phyloP scores from a whole-genome alignment of 1,140 invertebrate genomes.

The Ceratina australensis region DNA sequence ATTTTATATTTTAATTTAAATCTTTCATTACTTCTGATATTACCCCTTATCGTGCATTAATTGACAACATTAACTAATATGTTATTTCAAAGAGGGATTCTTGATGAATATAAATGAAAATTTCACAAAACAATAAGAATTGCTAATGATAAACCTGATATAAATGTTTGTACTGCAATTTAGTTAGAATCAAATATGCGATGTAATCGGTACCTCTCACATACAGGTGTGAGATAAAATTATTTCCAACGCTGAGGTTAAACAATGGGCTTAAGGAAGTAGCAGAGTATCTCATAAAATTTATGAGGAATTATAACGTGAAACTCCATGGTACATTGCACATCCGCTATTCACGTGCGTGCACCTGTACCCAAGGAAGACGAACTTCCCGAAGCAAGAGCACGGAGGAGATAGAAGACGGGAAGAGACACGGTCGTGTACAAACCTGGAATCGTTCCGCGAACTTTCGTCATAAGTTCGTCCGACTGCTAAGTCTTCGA shows the following conservation, averaged over 20 bases:
- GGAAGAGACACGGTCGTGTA: neutral
- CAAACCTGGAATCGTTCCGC: constrained; percentile 32
- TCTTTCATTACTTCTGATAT: no score
- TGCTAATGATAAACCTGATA: no score
- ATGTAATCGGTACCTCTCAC: neutral
- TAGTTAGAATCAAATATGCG: no score
- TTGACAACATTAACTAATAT: no score
- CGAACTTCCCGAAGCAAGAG: constrained; percentile 16
- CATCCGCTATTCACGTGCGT: neutral
- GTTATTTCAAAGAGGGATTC: no score
- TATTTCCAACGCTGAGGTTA: neutral
- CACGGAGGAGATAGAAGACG: constrained; percentile 1
- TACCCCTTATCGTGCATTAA: no score
- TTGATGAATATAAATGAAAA: no score
- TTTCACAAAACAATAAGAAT: no score
- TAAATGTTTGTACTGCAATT: no score
- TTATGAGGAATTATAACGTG: neutral
- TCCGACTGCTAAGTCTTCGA: constrained; percentile 50
- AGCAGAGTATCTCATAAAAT: constrained; percentile 3
- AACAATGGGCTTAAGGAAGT: constrained; percentile 1
- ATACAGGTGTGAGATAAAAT: neutral
- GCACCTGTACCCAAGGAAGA: constrained; percentile 24
- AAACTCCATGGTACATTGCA: constrained; percentile 13
- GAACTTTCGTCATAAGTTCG: constrained; percentile 60
- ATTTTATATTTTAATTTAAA: no score